Base-by-base conservation (phyloP, 1,140 invertebrate species). In the Triops longicaudatus region DNA sequence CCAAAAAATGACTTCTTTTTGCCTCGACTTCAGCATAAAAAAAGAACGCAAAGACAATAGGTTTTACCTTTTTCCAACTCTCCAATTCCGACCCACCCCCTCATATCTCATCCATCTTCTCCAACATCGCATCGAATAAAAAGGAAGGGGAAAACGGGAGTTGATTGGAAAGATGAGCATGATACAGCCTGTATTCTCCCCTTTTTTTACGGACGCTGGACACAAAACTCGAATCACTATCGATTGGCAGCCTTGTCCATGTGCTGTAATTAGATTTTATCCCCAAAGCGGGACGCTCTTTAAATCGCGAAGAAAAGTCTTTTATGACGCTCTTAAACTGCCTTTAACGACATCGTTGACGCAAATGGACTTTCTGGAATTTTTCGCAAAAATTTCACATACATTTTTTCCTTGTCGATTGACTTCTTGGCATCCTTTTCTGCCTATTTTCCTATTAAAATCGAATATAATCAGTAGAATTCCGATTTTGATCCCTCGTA, bases 111-210 rank as follows among this genome's bases (percentile, higher is more conserved):
- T 63, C 50, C 50, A 63, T 63, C 50, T 63, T 17, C 17, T 63
- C 50, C 22, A 63, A 63, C 50, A 63, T 63, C 50, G 22, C 22
- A 63, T 63, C 22, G 17, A 6, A 22, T 63, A 63, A 63, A 63
- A 63, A 63, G 17, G 14, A 63, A 63, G 50, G 50, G 50, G 50
- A 22, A 63, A 22, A 63, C n/a, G 50, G 14, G 22, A 63, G 50
- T 63, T 63, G 50, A 63, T 63, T 63, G 50, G 50, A 63, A 63
- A 63, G 50, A 63, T 63, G 50, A 63, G 50, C 50, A 63, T n/a
- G 50, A 63, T 63, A 63, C 50, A 22, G 50, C 0, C 14, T 63
- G 14, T 17, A 6, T 22, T 22, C 31, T 37, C 31, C 7, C 7
- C 31, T 37, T 37, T 37, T 37, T 37, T 37, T 37, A 37, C 31